A percentile compares a stretch with the other conserved stretches of the same genome.
These are phyloP conservation scores for Burhinus oedicnemus DNA, from an alignment of 2,113 vertebrate species.

Conservation along the genomic window DNA sequence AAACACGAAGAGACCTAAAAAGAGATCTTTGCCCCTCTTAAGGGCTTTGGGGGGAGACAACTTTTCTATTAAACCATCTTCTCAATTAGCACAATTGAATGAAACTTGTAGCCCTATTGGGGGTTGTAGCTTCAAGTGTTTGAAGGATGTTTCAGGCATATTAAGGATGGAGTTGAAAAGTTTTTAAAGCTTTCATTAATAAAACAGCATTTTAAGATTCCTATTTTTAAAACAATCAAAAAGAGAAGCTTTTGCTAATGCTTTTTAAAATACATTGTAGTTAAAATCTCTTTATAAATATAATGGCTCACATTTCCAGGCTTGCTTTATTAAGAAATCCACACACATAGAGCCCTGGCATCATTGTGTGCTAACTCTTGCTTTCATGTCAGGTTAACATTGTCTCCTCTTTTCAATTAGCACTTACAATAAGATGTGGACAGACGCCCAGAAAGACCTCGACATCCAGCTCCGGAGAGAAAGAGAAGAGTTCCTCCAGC, in stretches of 20 bases:
- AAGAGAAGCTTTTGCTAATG: not conserved
- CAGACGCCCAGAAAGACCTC: conserved; percentile 77
- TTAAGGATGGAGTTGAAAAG: not conserved
- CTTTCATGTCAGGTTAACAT: not conserved
- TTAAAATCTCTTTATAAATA: not conserved
- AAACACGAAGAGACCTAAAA: not conserved
- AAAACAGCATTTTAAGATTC: not conserved
- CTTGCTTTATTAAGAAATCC: not conserved
- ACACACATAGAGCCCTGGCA: not conserved
- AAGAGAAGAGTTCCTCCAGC: conserved; percentile 47
- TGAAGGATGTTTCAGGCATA: not conserved
- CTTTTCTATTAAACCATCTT: not conserved
- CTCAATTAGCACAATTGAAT: not conserved
- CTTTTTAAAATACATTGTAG: not conserved
- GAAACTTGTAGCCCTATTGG: not conserved
- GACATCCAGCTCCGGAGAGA: conserved; percentile 77
- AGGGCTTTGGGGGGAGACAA: not conserved
- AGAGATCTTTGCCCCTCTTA: not conserved
- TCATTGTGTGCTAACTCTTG: not conserved
- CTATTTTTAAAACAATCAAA: not conserved
- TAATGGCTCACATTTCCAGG: not conserved
- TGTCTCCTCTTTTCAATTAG: conserved; percentile 58
- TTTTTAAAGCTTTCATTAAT: not conserved
- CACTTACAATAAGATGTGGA: conserved; percentile 81
- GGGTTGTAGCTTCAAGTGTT: not conserved